Conservation (phyloP, 1,140 invertebrate genomes). For the Eupeodes corollae region DNA sequence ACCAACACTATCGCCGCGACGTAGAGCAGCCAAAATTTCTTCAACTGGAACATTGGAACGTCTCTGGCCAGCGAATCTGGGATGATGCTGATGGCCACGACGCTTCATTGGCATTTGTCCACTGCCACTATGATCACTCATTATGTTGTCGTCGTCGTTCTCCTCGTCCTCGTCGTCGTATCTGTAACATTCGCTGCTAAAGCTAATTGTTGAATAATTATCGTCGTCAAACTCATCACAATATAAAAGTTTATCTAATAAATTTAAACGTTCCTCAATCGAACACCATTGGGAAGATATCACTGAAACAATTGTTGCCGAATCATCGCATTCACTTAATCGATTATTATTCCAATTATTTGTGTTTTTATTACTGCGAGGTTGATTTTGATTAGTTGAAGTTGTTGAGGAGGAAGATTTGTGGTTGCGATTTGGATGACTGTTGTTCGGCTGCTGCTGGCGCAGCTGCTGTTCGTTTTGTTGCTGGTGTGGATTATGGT, state of each 20-base stretch:
- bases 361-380: slow-evolving; percentile 1
- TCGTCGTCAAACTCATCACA: slow-evolving; percentile 4
- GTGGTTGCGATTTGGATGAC: neutral
- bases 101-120: slow-evolving; percentile 42
- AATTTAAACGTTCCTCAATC: slow-evolving; percentile 29
- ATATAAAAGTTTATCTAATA: slow-evolving; percentile 26
- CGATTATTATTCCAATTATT: too few species aligned
- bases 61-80: slow-evolving; percentile 42
- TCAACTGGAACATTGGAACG: slow-evolving; percentile 30
- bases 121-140: neutral
- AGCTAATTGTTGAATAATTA: too few species aligned
- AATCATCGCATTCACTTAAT: neutral
- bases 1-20: slow-evolving; percentile 27
- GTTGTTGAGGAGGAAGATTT: slow-evolving; percentile 1
- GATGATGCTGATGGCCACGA: slow-evolving; percentile 70
- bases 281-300: slow-evolving; percentile 30
- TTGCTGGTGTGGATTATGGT: too few species aligned
- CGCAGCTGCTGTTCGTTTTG: too few species aligned
- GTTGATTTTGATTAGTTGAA: slow-evolving; percentile 3
- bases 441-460: slow-evolving; percentile 7
- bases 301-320: slow-evolving; percentile 16
- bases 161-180: slow-evolving; percentile 6
- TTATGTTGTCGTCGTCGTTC: neutral
- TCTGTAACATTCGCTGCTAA: slow-evolving; percentile 14
- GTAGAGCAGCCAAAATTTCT: slow-evolving; percentile 34